Evolutionary conservation across 2,113 vertebrate genomes (phyloP), one percentile per base, ranked within the genome.

Genomic region (Silurus meridionalis): DNA sequence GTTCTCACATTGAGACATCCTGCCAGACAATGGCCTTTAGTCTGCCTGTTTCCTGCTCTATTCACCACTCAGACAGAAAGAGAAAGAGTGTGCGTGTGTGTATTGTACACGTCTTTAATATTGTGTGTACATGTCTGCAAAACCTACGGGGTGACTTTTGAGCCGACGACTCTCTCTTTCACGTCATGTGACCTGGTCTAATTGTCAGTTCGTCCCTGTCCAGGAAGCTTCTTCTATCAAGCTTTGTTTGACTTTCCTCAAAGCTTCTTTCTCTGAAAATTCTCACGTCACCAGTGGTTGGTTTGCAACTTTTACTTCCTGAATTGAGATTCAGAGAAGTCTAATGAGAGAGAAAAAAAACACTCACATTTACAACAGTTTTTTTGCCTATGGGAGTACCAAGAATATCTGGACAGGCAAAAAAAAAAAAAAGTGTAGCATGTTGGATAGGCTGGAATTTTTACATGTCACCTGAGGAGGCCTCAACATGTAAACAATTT

Each of bases 231-330:
- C 25, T 75, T 5, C 55, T 11, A 3, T 37, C 69, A 52, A 67
- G 58, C 25, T 69, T 61, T 75, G 69, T 23, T 50, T 48, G 4
- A 15, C 28, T 79, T 83, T 89, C 82, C 77, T 84, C 11, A 74
- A 55, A 86, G 6, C 21, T 23, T n/a, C 60, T n/a, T 82, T 79
- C 86, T 89, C 81, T 83, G 66, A 57, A 83, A 60, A 63, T 9
- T 57, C 19, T 72, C 23, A 3, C 52, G 28, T 77, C 86, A 67
- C 8, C 37, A 4, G 19, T 8, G 58, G 58, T 81, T 60, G 37
- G n/a, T 75, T 86, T 64, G 55, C 72, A 48, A 66, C 63, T 66
- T 79, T 61, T 63, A 80, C 71, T 87, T 89, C 85, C 79, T 87
- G 61, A 82, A 81, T 48, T 63, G 52, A 84, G 66, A 11, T 84